Conservation (phyloP, 2,113 vertebrate genomes). For the Leptocoma aspasia region DNA sequence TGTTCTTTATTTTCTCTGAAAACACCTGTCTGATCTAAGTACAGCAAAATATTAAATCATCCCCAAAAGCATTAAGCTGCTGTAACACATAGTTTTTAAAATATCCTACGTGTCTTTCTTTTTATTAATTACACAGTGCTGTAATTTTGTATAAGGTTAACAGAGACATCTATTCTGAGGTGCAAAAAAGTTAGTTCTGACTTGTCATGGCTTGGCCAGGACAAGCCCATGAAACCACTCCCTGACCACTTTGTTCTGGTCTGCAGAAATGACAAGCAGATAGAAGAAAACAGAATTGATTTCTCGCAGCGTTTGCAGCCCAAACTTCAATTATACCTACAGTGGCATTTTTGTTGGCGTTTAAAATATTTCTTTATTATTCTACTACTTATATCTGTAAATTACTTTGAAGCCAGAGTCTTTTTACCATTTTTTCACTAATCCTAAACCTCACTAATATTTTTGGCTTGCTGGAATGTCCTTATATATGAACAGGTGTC, state of each 20-base stretch:
- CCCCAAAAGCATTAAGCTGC: background rate
- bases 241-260: background rate
- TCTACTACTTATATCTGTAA: background rate
- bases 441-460: background rate
- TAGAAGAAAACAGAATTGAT: background rate
- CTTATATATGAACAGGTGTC: background rate
- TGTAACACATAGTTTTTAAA: background rate
- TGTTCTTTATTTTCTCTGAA: background rate
- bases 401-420: background rate
- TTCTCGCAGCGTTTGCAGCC: background rate
- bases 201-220: background rate
- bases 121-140: background rate
- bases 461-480: background rate
- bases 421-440: background rate
- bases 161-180: background rate
- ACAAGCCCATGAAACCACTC: background rate
- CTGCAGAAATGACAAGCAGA: background rate
- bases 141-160: background rate
- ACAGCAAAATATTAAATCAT: background rate
- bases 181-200: background rate
- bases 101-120: background rate
- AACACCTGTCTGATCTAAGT: background rate
- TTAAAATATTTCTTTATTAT: background rate
- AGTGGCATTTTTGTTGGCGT: background rate
- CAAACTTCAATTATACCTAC: background rate